phyloP scores from a whole-genome alignment of 23 tunicate species.

The Phallusia fumigata region DNA sequence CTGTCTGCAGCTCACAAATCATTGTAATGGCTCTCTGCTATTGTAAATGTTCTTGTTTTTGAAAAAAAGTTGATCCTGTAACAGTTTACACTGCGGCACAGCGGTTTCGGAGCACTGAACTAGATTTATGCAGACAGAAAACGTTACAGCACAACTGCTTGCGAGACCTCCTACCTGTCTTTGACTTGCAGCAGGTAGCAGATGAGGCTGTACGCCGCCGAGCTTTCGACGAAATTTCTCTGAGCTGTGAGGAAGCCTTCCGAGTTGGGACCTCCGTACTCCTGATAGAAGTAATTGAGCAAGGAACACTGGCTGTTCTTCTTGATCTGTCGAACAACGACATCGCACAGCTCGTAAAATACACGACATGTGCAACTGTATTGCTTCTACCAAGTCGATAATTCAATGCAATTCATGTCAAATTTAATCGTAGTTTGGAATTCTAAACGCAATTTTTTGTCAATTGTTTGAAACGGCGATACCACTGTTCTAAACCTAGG shows the following conservation, averaged over 20 bases:
- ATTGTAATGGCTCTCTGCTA: no score
- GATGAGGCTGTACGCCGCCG: conserved; percentile 95
- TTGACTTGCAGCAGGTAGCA: conserved; percentile 98
- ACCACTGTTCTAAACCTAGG: background rate
- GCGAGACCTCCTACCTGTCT: conserved; percentile 89
- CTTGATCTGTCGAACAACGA: conserved; percentile 58
- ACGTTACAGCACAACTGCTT: no score
- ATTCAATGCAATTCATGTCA: background rate
- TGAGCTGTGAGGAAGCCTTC: conserved; percentile 95
- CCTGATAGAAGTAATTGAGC: conserved; percentile 87
- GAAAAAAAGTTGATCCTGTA: no score
- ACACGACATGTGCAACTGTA: background rate
- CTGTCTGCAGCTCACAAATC: no score
- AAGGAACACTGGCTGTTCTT: conserved; percentile 89
- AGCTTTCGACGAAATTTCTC: conserved; percentile 90
- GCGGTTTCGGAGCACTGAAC: no score
- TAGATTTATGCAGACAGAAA: no score
- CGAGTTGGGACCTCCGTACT: conserved; percentile 94
- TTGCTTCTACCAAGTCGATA: background rate
- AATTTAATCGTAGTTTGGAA: no score
- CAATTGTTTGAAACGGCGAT: background rate
- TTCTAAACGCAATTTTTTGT: background rate
- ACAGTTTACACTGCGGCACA: no score
- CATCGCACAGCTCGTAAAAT: background rate
- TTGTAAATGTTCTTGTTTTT: no score